These are phyloP conservation scores for Pantala flavescens DNA, from an alignment of 1,140 invertebrate genomes.

Conservation along the genomic window DNA sequence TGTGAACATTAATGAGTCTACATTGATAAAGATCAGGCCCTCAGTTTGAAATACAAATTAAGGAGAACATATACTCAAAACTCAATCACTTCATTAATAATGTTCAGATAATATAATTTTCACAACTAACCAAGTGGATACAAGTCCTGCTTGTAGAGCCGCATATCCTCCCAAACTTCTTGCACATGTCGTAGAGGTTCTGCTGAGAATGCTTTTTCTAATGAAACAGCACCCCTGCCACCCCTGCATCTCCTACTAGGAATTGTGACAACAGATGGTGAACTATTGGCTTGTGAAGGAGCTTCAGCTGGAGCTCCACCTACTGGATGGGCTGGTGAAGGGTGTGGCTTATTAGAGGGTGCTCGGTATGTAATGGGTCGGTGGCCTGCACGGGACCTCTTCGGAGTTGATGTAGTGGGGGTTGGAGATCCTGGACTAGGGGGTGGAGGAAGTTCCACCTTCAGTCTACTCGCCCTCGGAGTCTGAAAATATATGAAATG, in stretches of 20 bases:
- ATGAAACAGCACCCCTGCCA: not conserved
- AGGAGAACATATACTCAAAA: no score
- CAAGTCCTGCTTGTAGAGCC: slow-evolving; percentile 28
- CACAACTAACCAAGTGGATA: slow-evolving; percentile 28
- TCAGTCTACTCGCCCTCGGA: not conserved
- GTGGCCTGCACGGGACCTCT: not conserved
- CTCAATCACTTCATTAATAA: no score
- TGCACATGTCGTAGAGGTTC: not conserved
- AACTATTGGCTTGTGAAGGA: not conserved
- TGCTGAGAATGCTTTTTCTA: not conserved
- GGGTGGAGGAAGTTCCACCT: not conserved
- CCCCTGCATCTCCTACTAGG: not conserved
- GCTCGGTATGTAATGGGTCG: not conserved
- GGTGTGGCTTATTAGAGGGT: not conserved
- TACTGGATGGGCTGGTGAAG: not conserved
- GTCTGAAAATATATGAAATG: not conserved
- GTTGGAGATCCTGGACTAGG: not conserved
- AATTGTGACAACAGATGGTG: not conserved
- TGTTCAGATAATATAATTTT: not conserved
- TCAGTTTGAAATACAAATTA: no score
- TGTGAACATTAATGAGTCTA: no score
- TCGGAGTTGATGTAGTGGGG: not conserved
- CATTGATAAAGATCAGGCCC: no score
- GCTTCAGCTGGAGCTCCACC: not conserved
- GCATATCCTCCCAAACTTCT: not conserved